Conservation (phyloP, 2,113 vertebrate genomes). For the Chaenocephalus aceratus region DNA sequence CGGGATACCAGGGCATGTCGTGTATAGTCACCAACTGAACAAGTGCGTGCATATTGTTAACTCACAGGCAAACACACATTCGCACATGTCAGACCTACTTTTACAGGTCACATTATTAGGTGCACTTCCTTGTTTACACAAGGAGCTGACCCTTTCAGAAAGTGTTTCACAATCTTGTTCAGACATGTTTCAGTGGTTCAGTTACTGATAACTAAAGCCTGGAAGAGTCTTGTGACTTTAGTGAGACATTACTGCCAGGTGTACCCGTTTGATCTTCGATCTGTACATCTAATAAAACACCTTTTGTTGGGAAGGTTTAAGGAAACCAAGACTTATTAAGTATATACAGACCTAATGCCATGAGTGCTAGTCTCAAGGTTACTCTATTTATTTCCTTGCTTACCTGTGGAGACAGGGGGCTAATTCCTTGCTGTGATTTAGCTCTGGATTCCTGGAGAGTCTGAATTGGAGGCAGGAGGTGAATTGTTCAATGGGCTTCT, state of each 20-base stretch:
- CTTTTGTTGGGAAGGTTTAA: not conserved
- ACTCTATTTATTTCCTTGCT: not conserved
- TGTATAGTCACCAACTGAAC: not conserved
- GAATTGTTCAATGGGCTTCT: constrained; percentile 6
- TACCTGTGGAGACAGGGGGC: constrained; percentile 20
- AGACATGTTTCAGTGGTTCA: constrained; percentile 11
- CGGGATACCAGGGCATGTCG: not conserved
- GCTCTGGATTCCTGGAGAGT: constrained; percentile 11
- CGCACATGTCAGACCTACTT: not conserved
- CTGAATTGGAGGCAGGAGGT: constrained; percentile 39
- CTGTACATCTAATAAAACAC: not conserved
- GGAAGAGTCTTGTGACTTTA: constrained; percentile 3
- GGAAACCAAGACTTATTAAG: not conserved
- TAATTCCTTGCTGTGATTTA: constrained; percentile 5
- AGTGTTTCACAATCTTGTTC: not conserved
- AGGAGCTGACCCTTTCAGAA: not conserved
- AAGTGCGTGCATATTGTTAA: not conserved
- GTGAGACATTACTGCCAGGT: not conserved
- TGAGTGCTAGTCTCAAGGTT: not conserved
- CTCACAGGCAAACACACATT: not conserved
- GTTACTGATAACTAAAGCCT: constrained; percentile 39
- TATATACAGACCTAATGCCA: not conserved
- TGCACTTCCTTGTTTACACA: constrained; percentile 12
- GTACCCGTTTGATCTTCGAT: too few relatives aligned
- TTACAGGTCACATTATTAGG: not conserved